Evolutionary conservation across 2,113 vertebrate species (phyloP).

Genomic region (Ciconia boyciana): DNA sequence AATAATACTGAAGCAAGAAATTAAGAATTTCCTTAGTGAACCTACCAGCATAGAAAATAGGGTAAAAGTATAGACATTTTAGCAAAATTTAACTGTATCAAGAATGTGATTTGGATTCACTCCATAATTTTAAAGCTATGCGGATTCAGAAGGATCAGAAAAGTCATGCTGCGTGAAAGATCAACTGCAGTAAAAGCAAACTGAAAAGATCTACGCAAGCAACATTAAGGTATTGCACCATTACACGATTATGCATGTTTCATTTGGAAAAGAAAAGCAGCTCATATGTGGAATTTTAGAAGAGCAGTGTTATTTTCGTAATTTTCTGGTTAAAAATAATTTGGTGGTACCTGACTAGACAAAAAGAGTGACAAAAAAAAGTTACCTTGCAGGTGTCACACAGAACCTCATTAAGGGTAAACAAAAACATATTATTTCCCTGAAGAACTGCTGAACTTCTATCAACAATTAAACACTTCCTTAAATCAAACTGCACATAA

Average conservation of each 20-base stretch:
- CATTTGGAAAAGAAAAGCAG: neutral
- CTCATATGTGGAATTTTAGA: neutral
- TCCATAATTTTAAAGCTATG: neutral
- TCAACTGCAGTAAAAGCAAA: neutral
- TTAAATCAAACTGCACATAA: neutral
- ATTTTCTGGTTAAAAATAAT: neutral
- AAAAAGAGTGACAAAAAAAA: neutral
- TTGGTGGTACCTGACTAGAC: neutral
- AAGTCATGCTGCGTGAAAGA: neutral
- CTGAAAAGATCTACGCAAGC: neutral
- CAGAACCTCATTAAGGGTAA: neutral
- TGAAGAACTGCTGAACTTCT: neutral
- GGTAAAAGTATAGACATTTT: neutral
- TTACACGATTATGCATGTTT: neutral
- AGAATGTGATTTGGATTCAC: neutral
- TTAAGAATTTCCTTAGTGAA: neutral
- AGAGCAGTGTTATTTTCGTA: neutral
- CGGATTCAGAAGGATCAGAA: neutral
- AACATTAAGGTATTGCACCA: neutral
- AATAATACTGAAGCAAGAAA: conserved; percentile 20
- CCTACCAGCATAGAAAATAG: neutral
- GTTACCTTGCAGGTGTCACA: neutral
- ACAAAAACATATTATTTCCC: neutral
- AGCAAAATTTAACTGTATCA: neutral
- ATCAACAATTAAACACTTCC: neutral